Percentiles rank a stretch among this genome's conserved stretches.
Evolutionary conservation across 2,797 vertebrate genomes (phyloP).

Genomic region (Spinus pinus): DNA sequence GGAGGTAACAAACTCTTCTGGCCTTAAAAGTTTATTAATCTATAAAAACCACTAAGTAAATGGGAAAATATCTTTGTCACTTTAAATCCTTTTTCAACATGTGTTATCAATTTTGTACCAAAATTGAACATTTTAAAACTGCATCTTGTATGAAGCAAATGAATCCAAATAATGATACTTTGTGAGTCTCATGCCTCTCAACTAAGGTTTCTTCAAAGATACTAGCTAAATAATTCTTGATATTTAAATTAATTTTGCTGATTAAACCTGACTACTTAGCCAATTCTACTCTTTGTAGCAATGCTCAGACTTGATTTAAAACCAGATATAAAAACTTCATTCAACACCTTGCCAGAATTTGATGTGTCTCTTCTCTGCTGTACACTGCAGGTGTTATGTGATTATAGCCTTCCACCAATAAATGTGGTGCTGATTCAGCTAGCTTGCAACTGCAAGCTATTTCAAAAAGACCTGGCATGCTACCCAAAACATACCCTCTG

Average conservation of each 20-base stretch:
- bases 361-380: not conserved
- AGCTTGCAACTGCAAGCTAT: not conserved
- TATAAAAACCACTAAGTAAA: not conserved
- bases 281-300: not conserved
- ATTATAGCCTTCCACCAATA: not conserved
- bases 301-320: not conserved
- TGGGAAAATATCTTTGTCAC: not conserved
- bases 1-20: not conserved
- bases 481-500: not conserved
- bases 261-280: not conserved
- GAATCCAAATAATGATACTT: not conserved
- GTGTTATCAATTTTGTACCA: not conserved
- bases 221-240: not conserved
- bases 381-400: not conserved
- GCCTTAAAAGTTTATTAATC: not conserved
- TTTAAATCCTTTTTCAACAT: not conserved
- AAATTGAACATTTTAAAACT: not conserved
- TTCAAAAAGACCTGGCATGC: not conserved
- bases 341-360: not conserved
- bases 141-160: not conserved
- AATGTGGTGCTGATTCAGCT: not conserved
- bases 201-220: not conserved
- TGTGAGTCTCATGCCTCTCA: not conserved
- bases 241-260: not conserved
- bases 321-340: not conserved